Percentiles rank a stretch among this genome's conserved stretches.
Evolutionary conservation across 2,797 vertebrate species (phyloP).

Genomic region (Acanthornis magna): DNA sequence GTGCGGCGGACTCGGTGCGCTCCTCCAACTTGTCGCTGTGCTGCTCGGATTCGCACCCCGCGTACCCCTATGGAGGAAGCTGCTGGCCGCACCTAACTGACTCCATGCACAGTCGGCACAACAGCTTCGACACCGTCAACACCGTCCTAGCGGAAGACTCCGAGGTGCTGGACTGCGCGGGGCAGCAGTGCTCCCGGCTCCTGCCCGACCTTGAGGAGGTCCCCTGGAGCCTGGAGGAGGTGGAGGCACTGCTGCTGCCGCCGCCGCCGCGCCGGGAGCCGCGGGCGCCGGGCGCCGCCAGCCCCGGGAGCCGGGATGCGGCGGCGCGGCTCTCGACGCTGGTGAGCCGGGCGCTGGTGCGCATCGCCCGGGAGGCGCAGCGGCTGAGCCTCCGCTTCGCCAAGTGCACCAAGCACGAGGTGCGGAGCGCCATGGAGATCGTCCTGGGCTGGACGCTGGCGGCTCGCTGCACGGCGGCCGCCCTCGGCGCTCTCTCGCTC

Average conservation of each 20-base stretch:
- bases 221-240: constrained; percentile 94
- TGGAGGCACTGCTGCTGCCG: constrained; percentile 85
- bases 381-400: constrained; percentile 93
- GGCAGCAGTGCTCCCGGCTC: constrained; percentile 90
- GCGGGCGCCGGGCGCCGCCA: constrained; percentile 11
- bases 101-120: constrained; percentile 96
- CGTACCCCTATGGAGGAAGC: constrained; percentile 84
- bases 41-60: constrained; percentile 91
- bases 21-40: constrained; percentile 97
- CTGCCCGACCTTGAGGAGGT: constrained; percentile 98
- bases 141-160: constrained; percentile 95
- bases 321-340: constrained; percentile 87
- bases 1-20: constrained; percentile 91
- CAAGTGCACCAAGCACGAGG: constrained; percentile 94
- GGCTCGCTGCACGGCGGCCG: constrained; percentile 84
- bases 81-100: constrained; percentile 89
- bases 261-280: constrained; percentile 75
- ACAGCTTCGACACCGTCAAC: constrained; percentile 97
- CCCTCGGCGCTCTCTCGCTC: constrained; percentile 88
- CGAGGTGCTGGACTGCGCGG: constrained; percentile 94
- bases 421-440: constrained; percentile 92
- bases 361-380: constrained; percentile 91
- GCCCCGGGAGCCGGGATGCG: constrained; percentile 61
- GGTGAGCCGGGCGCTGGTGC: constrained; percentile 88
- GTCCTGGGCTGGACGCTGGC: constrained; percentile 90